Percentiles rank a stretch among this genome's conserved stretches.
Conservation (phyloP, 1,140 invertebrate species). For the Cydia splendana region DNA sequence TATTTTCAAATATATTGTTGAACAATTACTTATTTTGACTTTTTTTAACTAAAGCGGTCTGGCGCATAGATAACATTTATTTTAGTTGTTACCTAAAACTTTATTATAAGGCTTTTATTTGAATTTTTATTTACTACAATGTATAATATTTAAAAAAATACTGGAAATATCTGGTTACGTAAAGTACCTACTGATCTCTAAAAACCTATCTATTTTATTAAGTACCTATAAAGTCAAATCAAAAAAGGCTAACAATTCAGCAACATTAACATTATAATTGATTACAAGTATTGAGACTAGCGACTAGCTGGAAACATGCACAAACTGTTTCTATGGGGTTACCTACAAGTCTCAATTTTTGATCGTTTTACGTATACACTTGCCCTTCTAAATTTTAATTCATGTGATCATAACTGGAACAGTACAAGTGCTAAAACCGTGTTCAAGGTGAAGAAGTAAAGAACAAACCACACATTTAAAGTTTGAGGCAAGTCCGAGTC, state of each 20-base stretch:
- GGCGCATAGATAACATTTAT: too few relatives aligned
- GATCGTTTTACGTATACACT: not conserved
- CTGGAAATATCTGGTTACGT: too few relatives aligned
- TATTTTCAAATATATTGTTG: too few relatives aligned
- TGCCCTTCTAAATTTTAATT: not conserved
- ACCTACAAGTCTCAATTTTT: not conserved
- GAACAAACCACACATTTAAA: slow-evolving; percentile 14
- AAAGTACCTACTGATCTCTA: not conserved
- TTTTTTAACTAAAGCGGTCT: too few relatives aligned
- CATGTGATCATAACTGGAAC: not conserved
- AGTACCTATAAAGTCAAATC: not conserved
- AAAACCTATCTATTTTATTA: not conserved
- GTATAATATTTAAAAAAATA: too few relatives aligned
- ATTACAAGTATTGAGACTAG: not conserved
- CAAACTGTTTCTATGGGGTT: not conserved
- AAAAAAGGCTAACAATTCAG: not conserved
- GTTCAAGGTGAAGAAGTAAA: slow-evolving; percentile 14
- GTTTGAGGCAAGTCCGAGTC: slow-evolving; percentile 1
- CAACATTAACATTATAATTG: not conserved
- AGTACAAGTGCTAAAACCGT: slow-evolving; percentile 16
- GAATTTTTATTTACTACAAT: too few relatives aligned
- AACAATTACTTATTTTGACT: too few relatives aligned
- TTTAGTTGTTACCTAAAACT: too few relatives aligned
- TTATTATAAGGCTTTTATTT: too few relatives aligned
- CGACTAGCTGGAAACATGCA: not conserved